phyloP scores from a whole-genome alignment of 1,140 invertebrate species.

The Harpegnathos saltator region DNA sequence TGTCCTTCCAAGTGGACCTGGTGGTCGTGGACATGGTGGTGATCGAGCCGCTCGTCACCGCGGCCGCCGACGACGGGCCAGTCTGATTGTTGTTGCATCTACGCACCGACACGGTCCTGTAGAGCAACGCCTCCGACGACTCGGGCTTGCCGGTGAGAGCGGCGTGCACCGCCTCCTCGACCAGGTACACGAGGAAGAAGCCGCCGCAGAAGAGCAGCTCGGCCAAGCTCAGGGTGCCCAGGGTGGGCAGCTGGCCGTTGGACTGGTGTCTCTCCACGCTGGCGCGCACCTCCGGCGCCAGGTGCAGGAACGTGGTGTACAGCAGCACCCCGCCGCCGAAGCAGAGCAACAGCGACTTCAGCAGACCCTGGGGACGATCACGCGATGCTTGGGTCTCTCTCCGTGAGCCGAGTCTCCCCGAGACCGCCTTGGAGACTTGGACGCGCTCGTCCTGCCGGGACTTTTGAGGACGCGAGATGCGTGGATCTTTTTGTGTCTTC shows the following conservation, averaged over 20 bases:
- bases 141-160: conserved; percentile 85
- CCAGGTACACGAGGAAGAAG: conserved; percentile 91
- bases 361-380: conserved; percentile 81
- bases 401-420: too few species aligned
- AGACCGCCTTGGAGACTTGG: too few species aligned
- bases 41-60: conserved; percentile 64
- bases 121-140: conserved; percentile 85
- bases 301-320: conserved; percentile 91
- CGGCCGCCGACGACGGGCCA: conserved; percentile 49
- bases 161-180: conserved; percentile 90
- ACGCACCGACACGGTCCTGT: conserved; percentile 87
- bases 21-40: conserved; percentile 65
- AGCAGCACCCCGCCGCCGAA: conserved; percentile 94
- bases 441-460: too few species aligned
- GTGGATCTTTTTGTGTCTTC: too few species aligned
- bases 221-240: conserved; percentile 86
- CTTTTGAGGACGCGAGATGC: too few species aligned
- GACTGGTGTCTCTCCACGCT: conserved; percentile 84
- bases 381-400: too few species aligned
- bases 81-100: conserved; percentile 83
- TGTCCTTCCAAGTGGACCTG: conserved; percentile 63
- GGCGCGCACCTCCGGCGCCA: conserved; percentile 91
- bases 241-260: conserved; percentile 79
- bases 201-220: conserved; percentile 90
- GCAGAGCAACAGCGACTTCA: conserved; percentile 89